phyloP scores from a whole-genome alignment of 2,797 vertebrate genomes.

The Heteromormyrus szaboi region DNA sequence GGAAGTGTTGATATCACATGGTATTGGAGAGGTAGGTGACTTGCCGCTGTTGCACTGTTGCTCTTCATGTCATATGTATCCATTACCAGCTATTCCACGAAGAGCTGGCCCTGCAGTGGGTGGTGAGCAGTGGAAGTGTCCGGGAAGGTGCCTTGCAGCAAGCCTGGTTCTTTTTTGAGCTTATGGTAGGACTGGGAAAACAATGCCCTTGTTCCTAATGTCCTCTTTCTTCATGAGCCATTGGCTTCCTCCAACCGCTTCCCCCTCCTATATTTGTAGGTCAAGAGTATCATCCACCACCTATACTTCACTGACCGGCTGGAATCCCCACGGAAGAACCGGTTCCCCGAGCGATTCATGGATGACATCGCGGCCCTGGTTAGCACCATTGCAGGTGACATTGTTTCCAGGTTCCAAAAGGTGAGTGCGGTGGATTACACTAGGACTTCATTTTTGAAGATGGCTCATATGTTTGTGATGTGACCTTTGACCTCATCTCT shows the following conservation, averaged over 20 bases:
- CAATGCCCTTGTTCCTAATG: neutral
- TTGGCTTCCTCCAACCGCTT: neutral
- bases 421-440: conserved; percentile 49
- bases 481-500: conserved; percentile 26
- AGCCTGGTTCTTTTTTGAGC: conserved; percentile 98
- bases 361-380: conserved; percentile 92
- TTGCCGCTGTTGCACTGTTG: neutral
- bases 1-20: neutral
- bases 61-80: neutral
- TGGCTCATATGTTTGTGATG: conserved; percentile 9
- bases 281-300: conserved; percentile 98
- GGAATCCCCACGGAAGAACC: conserved; percentile 83
- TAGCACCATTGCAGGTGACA: conserved; percentile 91
- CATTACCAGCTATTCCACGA: conserved; percentile 85
- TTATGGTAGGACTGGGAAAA: conserved; percentile 78
- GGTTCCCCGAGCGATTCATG: conserved; percentile 98
- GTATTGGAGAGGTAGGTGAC: neutral
- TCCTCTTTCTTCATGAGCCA: neutral
- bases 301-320: conserved; percentile 93
- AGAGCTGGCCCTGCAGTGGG: conserved; percentile 97
- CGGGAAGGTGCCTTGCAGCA: conserved; percentile 91
- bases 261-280: conserved; percentile 55
- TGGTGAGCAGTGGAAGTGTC: conserved; percentile 94
- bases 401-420: conserved; percentile 96
- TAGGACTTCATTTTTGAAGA: neutral